Base-by-base conservation (phyloP, 2,888 invertebrate species). In the Caenorhabditis sp. region DNA sequence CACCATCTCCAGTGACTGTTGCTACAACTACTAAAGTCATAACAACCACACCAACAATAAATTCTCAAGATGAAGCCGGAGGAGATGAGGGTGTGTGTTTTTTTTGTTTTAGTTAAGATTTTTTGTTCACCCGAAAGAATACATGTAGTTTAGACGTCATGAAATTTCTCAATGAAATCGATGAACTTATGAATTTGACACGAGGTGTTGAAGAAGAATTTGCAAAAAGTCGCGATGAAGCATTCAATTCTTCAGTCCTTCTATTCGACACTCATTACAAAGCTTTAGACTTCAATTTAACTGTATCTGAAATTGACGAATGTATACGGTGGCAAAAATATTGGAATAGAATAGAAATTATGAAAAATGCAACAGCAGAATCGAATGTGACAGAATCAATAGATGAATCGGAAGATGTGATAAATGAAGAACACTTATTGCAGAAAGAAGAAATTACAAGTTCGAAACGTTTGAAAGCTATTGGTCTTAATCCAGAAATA, bases 301-400 rank as follows among this genome's bases (percentile, higher is more conserved):
- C 85, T 37, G 67, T 84, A 8, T 74, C 77, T 21, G 69, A 62
- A 10, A 63, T 81, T 12, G 72, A 71, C 6, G 83, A 86, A 50
- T 86, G 86, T 69, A 65, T 66, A n/a, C 67, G 76, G 4, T 86
- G 86, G 85, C 71, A 73, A 26, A 69, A 81, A n/a, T 86, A 75
- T 58, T 84, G 83, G 83, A 76, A 71, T 62, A 27, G 62, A 50
- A 68, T 58, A 8, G 21, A 27, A 66, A 59, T 27, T 6, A 59
- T 61, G 50, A 67, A 54, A 61, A 69, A 59, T 50, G 69, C 61
- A 57, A 75, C 54, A 51, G 64, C 62, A 31, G 78, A 57, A 19
- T 31, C n/a, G 23, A 65, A 71, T 21, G 65, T 69, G 23, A 54
- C 24, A 10, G 61, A 43, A 49, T 43, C 67, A 24, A 57, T 69